These are phyloP conservation scores for Babyrousa celebensis DNA, from an alignment of 2,797 vertebrate genomes.

Conservation along the genomic window DNA sequence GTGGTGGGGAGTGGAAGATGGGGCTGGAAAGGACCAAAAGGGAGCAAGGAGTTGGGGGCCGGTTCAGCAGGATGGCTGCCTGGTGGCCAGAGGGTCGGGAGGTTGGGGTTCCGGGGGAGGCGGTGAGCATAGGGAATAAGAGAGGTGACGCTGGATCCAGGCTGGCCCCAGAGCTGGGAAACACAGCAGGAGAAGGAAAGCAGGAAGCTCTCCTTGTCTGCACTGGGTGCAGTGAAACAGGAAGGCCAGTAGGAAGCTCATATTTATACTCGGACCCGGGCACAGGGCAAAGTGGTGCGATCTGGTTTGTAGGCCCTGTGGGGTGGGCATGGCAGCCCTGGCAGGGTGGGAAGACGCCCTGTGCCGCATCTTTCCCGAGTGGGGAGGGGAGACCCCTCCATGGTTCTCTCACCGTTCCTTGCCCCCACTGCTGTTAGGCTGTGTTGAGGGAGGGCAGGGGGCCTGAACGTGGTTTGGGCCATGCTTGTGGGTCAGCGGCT, in stretches of 20 bases:
- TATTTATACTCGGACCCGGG: neutral
- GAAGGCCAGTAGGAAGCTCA: conserved; percentile 37
- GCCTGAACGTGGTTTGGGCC: neutral
- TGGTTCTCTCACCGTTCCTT: rapidly evolving
- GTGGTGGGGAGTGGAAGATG: neutral
- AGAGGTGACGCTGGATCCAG: neutral
- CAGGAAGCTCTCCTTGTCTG: neutral
- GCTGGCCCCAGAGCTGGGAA: neutral
- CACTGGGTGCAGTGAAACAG: neutral
- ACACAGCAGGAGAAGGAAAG: conserved; percentile 47
- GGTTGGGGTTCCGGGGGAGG: neutral
- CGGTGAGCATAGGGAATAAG: neutral
- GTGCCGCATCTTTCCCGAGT: neutral
- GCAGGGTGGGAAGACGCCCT: neutral
- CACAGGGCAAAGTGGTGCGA: neutral
- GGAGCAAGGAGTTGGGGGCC: neutral
- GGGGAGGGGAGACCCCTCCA: neutral
- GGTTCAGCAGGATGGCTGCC: neutral
- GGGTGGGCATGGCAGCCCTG: neutral
- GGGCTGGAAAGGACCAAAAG: neutral
- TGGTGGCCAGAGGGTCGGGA: neutral
- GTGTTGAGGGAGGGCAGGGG: neutral
- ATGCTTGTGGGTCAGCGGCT: neutral
- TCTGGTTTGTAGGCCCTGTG: neutral
- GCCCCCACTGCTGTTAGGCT: neutral